A percentile compares a stretch with the other conserved stretches of the same genome.
Evolutionary conservation across 2,888 invertebrate species (phyloP).

Genomic region (Bibio marci): DNA sequence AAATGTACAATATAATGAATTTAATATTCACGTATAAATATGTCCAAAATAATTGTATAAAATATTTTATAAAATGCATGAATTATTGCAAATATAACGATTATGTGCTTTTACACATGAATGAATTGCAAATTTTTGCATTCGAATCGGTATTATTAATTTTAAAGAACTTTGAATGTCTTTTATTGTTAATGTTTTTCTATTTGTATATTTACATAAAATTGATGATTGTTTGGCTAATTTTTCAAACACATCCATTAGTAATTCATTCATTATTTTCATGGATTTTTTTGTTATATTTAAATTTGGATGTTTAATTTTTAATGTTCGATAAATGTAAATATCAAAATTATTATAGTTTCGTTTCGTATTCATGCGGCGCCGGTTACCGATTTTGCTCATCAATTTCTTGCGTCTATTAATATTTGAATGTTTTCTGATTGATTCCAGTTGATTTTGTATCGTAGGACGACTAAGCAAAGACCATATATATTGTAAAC

Average conservation of each 20-base stretch:
- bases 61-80: too few species aligned
- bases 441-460: too few species aligned
- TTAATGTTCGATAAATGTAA: slow-evolving; percentile 3
- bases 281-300: slow-evolving; percentile 4
- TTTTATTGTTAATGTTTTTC: slow-evolving; percentile 3
- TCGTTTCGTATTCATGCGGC: too few species aligned
- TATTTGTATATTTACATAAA: neutral
- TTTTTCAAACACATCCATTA: slow-evolving; percentile 5
- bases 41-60: too few species aligned
- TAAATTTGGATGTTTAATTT: neutral
- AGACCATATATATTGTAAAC: too few species aligned
- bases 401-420: too few species aligned
- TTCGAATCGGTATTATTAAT: slow-evolving; percentile 5
- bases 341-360: slow-evolving; percentile 3
- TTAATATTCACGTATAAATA: too few species aligned
- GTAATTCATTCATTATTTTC: slow-evolving; percentile 5
- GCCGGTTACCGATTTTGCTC: too few species aligned
- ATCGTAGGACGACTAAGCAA: too few species aligned
- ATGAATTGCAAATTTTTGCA: slow-evolving; percentile 1
- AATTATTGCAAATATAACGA: too few species aligned
- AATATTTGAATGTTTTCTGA: too few species aligned
- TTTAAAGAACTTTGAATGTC: slow-evolving; percentile 6
- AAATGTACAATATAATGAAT: too few species aligned
- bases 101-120: neutral
- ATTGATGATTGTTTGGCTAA: slow-evolving; percentile 4